Evolutionary conservation across 64 coral and sea anemone species (phyloP).

Genomic region (Trachythela sp.): DNA sequence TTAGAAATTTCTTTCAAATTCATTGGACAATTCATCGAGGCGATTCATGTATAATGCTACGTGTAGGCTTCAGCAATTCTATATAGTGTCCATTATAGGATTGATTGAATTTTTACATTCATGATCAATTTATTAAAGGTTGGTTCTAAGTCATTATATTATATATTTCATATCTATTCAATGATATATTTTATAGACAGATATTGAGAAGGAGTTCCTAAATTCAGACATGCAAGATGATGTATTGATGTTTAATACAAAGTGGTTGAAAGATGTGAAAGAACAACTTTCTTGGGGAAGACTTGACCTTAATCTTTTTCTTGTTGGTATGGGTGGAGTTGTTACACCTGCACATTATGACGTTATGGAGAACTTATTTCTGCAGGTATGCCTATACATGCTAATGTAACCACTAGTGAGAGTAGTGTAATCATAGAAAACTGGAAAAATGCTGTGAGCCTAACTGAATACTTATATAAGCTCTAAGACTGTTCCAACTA

Average conservation of each 20-base stretch:
- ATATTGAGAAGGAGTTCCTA: not conserved
- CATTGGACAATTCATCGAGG: no score
- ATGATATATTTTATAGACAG: not conserved
- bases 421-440: no score
- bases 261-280: not conserved
- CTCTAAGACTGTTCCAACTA: no score
- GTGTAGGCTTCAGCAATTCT: no score
- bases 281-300: not conserved
- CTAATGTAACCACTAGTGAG: no score
- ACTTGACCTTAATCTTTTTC: slow-evolving; percentile 12
- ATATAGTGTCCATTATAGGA: no score
- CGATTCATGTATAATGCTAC: no score
- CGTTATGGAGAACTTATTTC: slow-evolving; percentile 15
- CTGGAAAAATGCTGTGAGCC: no score
- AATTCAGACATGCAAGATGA: slow-evolving; percentile 24
- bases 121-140: not conserved
- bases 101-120: no score
- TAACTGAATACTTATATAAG: no score
- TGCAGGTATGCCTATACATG: not conserved
- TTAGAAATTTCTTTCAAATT: no score
- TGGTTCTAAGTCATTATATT: not conserved
- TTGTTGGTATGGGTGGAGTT: not conserved
- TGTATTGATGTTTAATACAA: not conserved
- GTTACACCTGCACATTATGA: slow-evolving; percentile 5
- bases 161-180: no score